These are phyloP conservation scores for Pheosia gnoma DNA, from an alignment of 2,888 invertebrate genomes.

Conservation along the genomic window DNA sequence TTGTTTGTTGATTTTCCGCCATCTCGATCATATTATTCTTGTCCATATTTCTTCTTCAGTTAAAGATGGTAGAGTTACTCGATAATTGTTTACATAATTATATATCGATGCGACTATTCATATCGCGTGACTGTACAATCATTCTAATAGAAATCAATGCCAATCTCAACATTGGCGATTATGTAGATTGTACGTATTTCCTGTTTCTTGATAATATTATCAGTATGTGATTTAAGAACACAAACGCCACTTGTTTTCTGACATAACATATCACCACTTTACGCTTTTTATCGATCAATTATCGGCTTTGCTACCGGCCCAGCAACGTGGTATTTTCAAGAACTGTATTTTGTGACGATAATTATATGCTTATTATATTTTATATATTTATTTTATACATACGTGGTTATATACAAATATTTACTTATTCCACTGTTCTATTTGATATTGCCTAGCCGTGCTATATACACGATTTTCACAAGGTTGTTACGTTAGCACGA, in stretches of 20 bases:
- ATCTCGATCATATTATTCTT: slow-evolving; percentile 21
- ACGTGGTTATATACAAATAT: no score
- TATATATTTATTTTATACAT: no score
- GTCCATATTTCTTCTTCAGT: slow-evolving; percentile 33
- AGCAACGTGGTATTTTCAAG: no score
- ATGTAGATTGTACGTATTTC: slow-evolving; percentile 27
- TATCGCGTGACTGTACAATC: slow-evolving; percentile 18
- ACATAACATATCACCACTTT: background rate
- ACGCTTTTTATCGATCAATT: slow-evolving; percentile 1
- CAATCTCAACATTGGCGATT: slow-evolving; percentile 30
- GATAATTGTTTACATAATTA: slow-evolving; percentile 23
- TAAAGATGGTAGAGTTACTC: background rate
- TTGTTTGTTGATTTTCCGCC: slow-evolving; percentile 15
- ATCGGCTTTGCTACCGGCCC: background rate
- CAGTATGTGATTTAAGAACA: slow-evolving; percentile 12
- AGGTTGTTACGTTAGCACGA: slow-evolving; percentile 15
- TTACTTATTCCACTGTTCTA: background rate
- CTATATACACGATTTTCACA: background rate
- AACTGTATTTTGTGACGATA: no score
- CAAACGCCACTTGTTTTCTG: background rate
- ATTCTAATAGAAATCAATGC: slow-evolving; percentile 34
- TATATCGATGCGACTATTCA: slow-evolving; percentile 3
- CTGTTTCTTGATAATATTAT: slow-evolving; percentile 25
- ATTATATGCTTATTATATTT: no score
- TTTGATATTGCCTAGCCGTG: background rate